Evolutionary conservation across 2,113 vertebrate species (phyloP).

Genomic region (Apistogramma diplotaenia): DNA sequence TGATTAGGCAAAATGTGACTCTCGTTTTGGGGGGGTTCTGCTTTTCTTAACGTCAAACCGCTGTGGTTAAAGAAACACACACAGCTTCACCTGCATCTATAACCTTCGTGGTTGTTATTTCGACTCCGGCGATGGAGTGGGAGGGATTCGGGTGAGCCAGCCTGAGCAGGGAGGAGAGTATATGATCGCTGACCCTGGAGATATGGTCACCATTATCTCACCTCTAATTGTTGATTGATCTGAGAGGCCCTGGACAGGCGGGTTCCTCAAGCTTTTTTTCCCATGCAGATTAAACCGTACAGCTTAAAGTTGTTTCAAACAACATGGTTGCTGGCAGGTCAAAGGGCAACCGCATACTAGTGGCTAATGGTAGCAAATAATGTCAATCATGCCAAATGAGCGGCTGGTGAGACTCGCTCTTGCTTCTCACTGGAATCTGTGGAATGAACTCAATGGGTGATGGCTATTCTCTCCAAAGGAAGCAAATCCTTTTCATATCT

Average conservation of each 20-base stretch:
- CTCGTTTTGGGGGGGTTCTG: slow-evolving; percentile 16
- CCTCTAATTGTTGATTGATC: slow-evolving; percentile 76
- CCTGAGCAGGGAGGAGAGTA: slow-evolving; percentile 4
- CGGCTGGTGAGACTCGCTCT: slow-evolving; percentile 66
- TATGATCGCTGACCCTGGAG: slow-evolving; percentile 63
- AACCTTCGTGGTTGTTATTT: background rate
- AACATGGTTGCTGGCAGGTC: slow-evolving; percentile 73
- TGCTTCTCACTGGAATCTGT: slow-evolving; percentile 75
- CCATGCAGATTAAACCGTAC: slow-evolving; percentile 79
- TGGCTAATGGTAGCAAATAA: slow-evolving; percentile 83
- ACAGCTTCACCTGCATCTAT: slow-evolving; percentile 7
- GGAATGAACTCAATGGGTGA: slow-evolving; percentile 71
- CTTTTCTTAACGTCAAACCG: slow-evolving; percentile 38
- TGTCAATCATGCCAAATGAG: slow-evolving; percentile 82
- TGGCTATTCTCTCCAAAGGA: slow-evolving; percentile 22
- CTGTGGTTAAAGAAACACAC: slow-evolving; percentile 41
- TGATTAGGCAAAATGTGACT: slow-evolving; percentile 32
- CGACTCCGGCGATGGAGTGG: slow-evolving; percentile 3
- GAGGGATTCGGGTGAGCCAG: background rate
- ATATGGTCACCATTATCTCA: slow-evolving; percentile 66
- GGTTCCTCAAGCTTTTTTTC: slow-evolving; percentile 68
- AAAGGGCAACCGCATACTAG: slow-evolving; percentile 80
- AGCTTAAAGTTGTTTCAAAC: slow-evolving; percentile 79
- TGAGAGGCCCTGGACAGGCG: slow-evolving; percentile 54
- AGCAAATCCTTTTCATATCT: slow-evolving; percentile 18